Evolutionary conservation across 2,888 invertebrate species (phyloP).

Genomic region (Dynastes grantii): DNA sequence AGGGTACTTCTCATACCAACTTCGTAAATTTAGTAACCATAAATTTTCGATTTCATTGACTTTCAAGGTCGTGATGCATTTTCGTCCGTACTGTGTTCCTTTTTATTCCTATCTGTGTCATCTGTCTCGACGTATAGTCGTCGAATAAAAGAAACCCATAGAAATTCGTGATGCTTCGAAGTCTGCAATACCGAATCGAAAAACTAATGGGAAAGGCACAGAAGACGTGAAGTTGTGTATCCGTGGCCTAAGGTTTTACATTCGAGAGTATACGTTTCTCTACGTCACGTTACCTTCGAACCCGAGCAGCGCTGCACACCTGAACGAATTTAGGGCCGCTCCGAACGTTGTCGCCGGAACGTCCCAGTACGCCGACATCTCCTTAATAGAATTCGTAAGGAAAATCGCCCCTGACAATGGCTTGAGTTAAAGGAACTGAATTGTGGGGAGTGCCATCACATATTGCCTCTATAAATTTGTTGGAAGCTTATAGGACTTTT

Average conservation of each 20-base stretch:
- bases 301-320: not conserved
- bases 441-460: not conserved
- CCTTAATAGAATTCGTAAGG: constrained; percentile 20
- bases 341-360: not conserved
- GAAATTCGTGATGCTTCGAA: not conserved
- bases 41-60: not conserved
- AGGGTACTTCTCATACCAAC: too few relatives aligned
- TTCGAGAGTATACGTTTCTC: not conserved
- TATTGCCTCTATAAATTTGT: constrained; percentile 14
- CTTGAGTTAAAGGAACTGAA: not conserved
- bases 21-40: not conserved
- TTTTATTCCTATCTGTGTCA: not conserved
- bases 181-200: not conserved
- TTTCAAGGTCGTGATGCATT: not conserved
- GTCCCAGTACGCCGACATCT: not conserved
- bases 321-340: not conserved
- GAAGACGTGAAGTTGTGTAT: too few relatives aligned
- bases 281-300: not conserved
- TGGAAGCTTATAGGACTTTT: not conserved
- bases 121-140: not conserved
- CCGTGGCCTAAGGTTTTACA: too few relatives aligned
- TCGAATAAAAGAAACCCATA: not conserved
- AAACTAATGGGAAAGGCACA: too few relatives aligned
- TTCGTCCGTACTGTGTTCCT: not conserved
- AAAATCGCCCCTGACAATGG: constrained; percentile 6